A percentile compares a stretch with the other conserved stretches of the same genome.
phyloP scores from a whole-genome alignment of 2,113 vertebrate genomes.

The Emydura subglobosa region DNA sequence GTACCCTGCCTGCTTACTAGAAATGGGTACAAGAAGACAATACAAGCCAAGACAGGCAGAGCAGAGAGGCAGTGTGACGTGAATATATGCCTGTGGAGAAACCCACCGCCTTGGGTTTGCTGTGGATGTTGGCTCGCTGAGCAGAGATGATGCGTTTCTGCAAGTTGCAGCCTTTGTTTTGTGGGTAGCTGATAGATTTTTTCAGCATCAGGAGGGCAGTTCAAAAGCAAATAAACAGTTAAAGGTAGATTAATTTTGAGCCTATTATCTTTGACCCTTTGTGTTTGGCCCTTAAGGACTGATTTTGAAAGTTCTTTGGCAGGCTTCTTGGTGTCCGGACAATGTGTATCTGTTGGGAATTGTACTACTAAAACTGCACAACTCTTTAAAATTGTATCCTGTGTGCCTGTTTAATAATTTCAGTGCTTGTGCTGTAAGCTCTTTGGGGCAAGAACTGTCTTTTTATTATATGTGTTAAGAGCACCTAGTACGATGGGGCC shows the following conservation, averaged over 20 bases:
- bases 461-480: not conserved
- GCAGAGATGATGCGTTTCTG: slow-evolving; percentile 1
- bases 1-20: slow-evolving; percentile 27
- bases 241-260: slow-evolving; percentile 33
- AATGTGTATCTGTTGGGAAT: not conserved
- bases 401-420: not conserved
- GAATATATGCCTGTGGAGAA: slow-evolving; percentile 31
- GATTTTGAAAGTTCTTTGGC: slow-evolving; percentile 19
- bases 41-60: slow-evolving; percentile 60
- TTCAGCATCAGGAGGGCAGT: not conserved
- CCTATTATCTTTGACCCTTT: not conserved
- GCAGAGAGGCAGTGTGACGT: not conserved
- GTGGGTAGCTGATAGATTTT: not conserved
- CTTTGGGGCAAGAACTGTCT: slow-evolving; percentile 40
- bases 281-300: not conserved
- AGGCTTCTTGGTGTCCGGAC: slow-evolving; percentile 49
- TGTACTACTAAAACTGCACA: slow-evolving; percentile 2
- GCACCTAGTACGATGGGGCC: slow-evolving; percentile 37
- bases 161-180: not conserved
- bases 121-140: not conserved
- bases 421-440: not conserved
- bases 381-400: not conserved
- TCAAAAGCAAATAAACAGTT: slow-evolving; percentile 26
- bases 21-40: not conserved
- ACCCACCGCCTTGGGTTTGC: not conserved